A percentile compares a stretch with the other conserved stretches of the same genome.
Conservation (phyloP, 2,113 vertebrate species). For the Lamprotornis superbus region DNA sequence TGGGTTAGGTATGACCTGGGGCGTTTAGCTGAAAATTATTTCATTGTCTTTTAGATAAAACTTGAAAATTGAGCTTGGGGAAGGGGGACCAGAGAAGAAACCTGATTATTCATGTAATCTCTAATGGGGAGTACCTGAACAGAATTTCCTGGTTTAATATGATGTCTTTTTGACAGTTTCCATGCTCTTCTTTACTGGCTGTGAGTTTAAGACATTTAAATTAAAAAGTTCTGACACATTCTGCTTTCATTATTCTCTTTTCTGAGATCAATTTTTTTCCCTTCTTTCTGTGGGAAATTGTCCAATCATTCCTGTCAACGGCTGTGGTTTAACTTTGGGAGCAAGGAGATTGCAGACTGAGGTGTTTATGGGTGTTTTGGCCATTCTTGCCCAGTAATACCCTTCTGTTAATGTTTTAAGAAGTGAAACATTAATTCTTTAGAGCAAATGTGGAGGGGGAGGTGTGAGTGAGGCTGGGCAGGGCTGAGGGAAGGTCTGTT, state of each 20-base stretch:
- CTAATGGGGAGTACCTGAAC: not conserved
- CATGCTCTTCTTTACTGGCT: not conserved
- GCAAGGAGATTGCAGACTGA: not conserved
- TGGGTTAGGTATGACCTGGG: not conserved
- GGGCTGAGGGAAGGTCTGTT: not conserved
- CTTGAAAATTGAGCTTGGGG: not conserved
- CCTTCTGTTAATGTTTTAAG: not conserved
- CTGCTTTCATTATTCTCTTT: not conserved
- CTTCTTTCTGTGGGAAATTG: not conserved
- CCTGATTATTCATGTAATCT: not conserved
- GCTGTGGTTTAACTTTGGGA: not conserved
- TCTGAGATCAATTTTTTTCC: not conserved
- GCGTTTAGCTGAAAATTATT: not conserved
- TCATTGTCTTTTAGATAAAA: not conserved
- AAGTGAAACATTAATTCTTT: not conserved
- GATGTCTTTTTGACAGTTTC: not conserved
- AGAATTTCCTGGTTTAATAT: not conserved
- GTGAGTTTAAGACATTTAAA: not conserved
- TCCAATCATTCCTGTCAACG: not conserved
- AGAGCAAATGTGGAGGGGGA: accelerated
- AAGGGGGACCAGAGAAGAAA: not conserved
- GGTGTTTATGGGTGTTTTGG: not conserved
- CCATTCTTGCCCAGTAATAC: not conserved
- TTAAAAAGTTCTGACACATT: not conserved
- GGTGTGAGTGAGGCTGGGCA: accelerated